phyloP scores from a whole-genome alignment of 2,888 invertebrate species.

The Leucoma salicis region DNA sequence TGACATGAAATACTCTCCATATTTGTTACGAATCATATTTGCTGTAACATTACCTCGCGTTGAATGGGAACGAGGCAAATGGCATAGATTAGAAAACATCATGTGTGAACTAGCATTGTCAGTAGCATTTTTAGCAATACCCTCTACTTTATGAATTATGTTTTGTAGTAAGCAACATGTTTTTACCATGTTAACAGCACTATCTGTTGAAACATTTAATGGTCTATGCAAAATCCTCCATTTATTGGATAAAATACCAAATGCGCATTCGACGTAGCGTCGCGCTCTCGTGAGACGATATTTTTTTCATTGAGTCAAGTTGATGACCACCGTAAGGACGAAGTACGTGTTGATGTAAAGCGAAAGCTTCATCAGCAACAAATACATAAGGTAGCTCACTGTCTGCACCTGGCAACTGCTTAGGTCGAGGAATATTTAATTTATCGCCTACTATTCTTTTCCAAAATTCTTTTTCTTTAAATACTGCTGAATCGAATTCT shows the following conservation, averaged over 20 bases:
- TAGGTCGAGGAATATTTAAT: neutral
- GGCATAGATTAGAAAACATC: too few species aligned
- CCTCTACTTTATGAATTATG: too few species aligned
- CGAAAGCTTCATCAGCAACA: conserved; percentile 8
- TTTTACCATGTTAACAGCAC: neutral
- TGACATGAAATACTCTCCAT: too few species aligned
- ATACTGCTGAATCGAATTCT: conserved; percentile 18
- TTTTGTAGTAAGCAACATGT: neutral
- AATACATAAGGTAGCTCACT: conserved; percentile 4
- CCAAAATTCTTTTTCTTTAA: conserved; percentile 19
- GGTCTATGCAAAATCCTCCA: conserved; percentile 9
- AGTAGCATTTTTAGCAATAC: too few species aligned
- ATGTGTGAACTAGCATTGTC: too few species aligned
- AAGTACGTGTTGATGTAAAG: conserved; percentile 3
- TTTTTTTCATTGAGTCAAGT: neutral
- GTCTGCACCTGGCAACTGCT: neutral
- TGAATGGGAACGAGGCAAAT: too few species aligned
- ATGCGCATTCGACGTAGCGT: conserved; percentile 12
- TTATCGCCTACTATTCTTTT: conserved; percentile 4
- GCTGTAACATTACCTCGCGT: too few species aligned
- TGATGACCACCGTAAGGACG: neutral
- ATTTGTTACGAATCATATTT: too few species aligned
- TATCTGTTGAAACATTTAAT: neutral
- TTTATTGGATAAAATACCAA: conserved; percentile 25
- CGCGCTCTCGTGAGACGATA: conserved; percentile 14